phyloP scores from a whole-genome alignment of 2,797 vertebrate genomes.

The Vultur gryphus region DNA sequence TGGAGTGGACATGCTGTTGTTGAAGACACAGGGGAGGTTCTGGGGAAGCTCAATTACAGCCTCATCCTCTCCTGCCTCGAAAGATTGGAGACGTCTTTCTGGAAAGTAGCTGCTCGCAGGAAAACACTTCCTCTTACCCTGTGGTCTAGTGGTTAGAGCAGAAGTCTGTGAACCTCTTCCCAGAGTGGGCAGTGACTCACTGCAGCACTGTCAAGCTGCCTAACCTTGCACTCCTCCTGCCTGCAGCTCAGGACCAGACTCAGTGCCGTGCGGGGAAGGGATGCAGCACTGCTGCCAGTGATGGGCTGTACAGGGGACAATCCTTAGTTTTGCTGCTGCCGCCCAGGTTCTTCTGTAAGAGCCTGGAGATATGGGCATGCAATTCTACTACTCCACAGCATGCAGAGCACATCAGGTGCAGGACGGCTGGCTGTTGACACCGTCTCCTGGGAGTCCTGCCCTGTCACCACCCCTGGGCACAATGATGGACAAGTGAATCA shows the following conservation, averaged over 20 bases:
- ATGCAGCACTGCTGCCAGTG: neutral
- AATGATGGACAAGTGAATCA: neutral
- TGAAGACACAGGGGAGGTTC: neutral
- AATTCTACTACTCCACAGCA: neutral
- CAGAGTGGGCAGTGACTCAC: constrained; percentile 1
- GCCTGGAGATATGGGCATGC: neutral
- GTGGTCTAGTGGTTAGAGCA: constrained; percentile 15
- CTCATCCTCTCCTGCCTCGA: neutral
- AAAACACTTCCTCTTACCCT: constrained; percentile 16
- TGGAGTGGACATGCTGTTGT: neutral
- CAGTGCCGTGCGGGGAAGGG: neutral
- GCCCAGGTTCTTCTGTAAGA: neutral
- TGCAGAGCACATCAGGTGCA: neutral
- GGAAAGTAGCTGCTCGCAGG: neutral
- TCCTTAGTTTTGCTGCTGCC: neutral
- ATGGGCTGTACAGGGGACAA: neutral
- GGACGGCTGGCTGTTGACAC: neutral
- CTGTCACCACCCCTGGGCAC: neutral
- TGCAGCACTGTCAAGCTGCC: neutral
- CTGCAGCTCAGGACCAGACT: neutral
- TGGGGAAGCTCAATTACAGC: neutral
- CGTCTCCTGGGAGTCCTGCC: neutral
- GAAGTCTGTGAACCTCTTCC: neutral
- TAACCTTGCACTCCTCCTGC: neutral
- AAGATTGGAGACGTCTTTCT: neutral